Evolutionary conservation across 1,140 invertebrate genomes (phyloP), one percentile per base, ranked within the genome.

Genomic region (Antheraea mylitta): DNA sequence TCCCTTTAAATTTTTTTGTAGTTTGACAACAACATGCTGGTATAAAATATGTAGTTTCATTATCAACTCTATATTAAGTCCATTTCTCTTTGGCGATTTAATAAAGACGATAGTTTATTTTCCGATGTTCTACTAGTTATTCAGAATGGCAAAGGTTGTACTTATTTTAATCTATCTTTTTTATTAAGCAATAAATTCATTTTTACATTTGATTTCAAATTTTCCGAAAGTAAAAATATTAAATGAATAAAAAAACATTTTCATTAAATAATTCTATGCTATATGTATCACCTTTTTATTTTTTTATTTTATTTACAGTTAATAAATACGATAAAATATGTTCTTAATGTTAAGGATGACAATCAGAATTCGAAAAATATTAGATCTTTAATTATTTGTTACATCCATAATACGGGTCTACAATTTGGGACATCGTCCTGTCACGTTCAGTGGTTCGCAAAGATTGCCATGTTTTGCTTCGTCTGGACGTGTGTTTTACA

Each of bases 381-480:
- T 18, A 18, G 63, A 64, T 64, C 18, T 64, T 42, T 61, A 61
- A 64, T 64, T 13, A 16, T 19, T 18, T 11, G 4, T 10, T 42
- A 38, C 7, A 64, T 64, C 38, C 18, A 58, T 11, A 62, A 69
- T 16, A 59, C 19, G 13, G 71, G 71, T 0, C 67, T 72, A 0
- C 13, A 36, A 9, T 66, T 64, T 18, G 62, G 66, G 16, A 30
- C 3, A 36, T 58, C 48, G 0, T 7, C n/a, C 3, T 11, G 66
- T 13, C 69, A 70, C 18, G 38, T 78, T 48, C 65, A 78, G 22
- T 80, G 70, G 73, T 10, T 70, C 5, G 78, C 80, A 0, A 78
- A 77, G 11, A 36, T 83, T 7, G 74, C 73, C 18, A 80, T 76
- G 7, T 10, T 78, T 4, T 82, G 80, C 64, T 87, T 83, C 59